Percentiles rank a stretch among this genome's conserved stretches.
These are phyloP conservation scores for Cephalopterus ornatus DNA, from an alignment of 2,113 vertebrate species.

Conservation along the genomic window DNA sequence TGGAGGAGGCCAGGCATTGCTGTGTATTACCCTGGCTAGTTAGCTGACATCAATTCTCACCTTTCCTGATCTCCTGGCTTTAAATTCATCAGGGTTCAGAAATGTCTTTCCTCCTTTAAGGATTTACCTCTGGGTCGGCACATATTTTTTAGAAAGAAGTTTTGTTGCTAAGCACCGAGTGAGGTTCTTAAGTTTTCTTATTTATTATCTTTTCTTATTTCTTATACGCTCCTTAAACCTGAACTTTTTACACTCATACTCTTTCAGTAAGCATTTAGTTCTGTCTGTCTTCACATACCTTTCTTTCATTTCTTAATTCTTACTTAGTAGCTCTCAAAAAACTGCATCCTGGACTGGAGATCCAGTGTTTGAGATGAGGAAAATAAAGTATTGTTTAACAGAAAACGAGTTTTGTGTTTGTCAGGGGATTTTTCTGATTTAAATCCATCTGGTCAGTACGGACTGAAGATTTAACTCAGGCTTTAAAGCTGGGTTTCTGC, in stretches of 20 bases:
- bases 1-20: neutral
- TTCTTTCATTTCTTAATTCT: neutral
- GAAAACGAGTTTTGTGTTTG: neutral
- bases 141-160: neutral
- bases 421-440: neutral
- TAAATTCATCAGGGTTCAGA: neutral
- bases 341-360: neutral
- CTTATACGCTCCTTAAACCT: neutral
- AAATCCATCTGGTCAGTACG: neutral
- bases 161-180: neutral
- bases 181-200: neutral
- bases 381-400: neutral
- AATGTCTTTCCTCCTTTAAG: neutral
- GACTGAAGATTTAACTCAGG: neutral
- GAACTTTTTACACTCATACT: neutral
- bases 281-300: neutral
- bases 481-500: neutral
- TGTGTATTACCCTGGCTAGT: neutral
- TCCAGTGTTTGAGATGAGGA: neutral
- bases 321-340: neutral
- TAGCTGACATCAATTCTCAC: neutral
- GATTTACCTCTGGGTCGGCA: neutral
- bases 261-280: neutral
- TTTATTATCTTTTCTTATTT: neutral
- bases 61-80: neutral